Percentiles rank a stretch among this genome's conserved stretches.
Conservation (phyloP, 2,113 vertebrate genomes). For the Leuciscus idus region DNA sequence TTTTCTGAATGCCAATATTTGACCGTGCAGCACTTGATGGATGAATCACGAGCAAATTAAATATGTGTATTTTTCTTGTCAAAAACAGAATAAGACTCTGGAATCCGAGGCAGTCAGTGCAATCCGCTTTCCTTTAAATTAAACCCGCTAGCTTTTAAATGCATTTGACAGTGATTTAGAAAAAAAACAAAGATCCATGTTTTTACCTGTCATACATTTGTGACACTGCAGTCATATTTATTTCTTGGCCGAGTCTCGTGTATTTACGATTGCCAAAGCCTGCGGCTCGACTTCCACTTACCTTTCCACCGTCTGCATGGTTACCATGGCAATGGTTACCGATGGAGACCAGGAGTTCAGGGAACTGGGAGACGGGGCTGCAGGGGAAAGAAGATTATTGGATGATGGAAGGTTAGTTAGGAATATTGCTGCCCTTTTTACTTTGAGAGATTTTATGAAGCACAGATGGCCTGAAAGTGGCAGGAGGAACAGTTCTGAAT, state of each 20-base stretch:
- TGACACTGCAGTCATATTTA: not conserved
- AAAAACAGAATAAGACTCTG: not conserved
- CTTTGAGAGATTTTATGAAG: conserved; percentile 1
- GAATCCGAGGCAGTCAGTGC: not conserved
- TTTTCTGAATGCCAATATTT: conserved; percentile 18
- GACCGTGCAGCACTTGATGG: not conserved
- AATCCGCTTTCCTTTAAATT: not conserved
- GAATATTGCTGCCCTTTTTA: conserved; percentile 38
- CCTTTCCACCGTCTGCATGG: conserved; percentile 64
- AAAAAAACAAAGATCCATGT: not conserved
- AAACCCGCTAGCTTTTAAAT: not conserved
- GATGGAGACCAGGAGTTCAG: conserved; percentile 69
- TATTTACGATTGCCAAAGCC: conserved; percentile 7
- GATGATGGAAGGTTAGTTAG: conserved; percentile 57
- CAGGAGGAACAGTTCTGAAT: not conserved
- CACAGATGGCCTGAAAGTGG: not conserved
- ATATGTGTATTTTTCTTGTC: conserved; percentile 24
- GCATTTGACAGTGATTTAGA: conserved; percentile 13
- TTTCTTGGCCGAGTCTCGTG: not conserved
- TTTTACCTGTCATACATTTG: not conserved
- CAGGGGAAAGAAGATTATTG: conserved; percentile 61
- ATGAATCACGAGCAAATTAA: conserved; percentile 21
- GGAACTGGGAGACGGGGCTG: conserved; percentile 56
- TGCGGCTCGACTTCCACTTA: conserved; percentile 53
- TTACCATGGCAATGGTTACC: conserved; percentile 78